phyloP scores from a whole-genome alignment of 2,797 vertebrate species.

The Hybognathus amarus region DNA sequence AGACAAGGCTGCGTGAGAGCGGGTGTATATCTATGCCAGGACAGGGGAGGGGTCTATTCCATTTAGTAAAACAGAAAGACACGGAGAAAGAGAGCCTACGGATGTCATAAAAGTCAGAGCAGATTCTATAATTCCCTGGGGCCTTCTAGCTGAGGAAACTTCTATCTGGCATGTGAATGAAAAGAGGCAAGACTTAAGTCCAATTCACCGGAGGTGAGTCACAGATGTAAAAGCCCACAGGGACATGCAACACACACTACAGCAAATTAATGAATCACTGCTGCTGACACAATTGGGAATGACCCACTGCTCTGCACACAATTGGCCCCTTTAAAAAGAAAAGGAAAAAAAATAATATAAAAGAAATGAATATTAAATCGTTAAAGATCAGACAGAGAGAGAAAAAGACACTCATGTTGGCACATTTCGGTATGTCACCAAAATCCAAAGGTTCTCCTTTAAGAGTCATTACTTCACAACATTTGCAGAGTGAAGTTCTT shows the following conservation, averaged over 20 bases:
- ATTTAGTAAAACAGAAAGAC: constrained; percentile 25
- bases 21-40: constrained; percentile 1
- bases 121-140: constrained; percentile 20
- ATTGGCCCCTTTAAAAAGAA: background rate
- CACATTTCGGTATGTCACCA: background rate
- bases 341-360: background rate
- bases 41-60: background rate
- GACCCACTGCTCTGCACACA: constrained; percentile 20
- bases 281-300: constrained; percentile 16
- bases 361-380: background rate
- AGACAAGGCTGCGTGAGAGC: constrained; percentile 10
- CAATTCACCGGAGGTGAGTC: constrained; percentile 33
- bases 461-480: background rate
- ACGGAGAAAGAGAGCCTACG: constrained; percentile 1
- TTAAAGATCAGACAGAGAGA: constrained; percentile 3
- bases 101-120: background rate
- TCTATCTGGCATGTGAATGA: constrained; percentile 13
- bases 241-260: constrained; percentile 27
- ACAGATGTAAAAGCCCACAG: constrained; percentile 48
- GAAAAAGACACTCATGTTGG: background rate
- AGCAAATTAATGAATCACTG: constrained; percentile 31
- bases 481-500: constrained; percentile 30
- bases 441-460: background rate
- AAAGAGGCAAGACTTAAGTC: constrained; percentile 13
- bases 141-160: background rate